A percentile compares a stretch with the other conserved stretches of the same genome.
phyloP scores from a whole-genome alignment of 2,113 vertebrate species.

The Menura novaehollandiae region DNA sequence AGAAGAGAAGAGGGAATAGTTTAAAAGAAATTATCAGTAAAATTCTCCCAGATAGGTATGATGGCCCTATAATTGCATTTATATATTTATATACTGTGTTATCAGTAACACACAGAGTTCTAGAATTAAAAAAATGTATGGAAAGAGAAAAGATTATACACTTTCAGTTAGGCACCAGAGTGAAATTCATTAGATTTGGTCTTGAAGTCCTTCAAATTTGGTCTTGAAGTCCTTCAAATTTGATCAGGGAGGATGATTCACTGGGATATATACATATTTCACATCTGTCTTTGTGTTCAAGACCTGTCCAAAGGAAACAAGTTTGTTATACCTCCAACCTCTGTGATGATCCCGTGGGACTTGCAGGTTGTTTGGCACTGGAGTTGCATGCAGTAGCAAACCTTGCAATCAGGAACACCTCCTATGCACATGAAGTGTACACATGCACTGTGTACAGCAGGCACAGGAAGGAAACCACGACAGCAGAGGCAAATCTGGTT shows the following conservation, averaged over 20 bases:
- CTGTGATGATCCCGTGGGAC: neutral
- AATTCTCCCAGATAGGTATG: neutral
- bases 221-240: neutral
- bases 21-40: neutral
- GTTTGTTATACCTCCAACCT: neutral
- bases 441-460: neutral
- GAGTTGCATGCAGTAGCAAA: too few species aligned
- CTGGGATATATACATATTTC: neutral
- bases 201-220: neutral
- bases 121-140: neutral
- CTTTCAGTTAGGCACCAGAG: neutral
- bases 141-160: neutral
- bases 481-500: neutral
- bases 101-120: neutral
- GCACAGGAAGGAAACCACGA: neutral
- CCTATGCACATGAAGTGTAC: neutral
- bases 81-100: neutral
- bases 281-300: neutral
- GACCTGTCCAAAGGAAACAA: neutral
- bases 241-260: neutral
- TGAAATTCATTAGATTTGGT: neutral
- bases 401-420: neutral
- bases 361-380: neutral
- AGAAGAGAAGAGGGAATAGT: neutral
- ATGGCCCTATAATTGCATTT: neutral